Conservation (phyloP, 2,888 invertebrate species). For the Tipula helvola region DNA sequence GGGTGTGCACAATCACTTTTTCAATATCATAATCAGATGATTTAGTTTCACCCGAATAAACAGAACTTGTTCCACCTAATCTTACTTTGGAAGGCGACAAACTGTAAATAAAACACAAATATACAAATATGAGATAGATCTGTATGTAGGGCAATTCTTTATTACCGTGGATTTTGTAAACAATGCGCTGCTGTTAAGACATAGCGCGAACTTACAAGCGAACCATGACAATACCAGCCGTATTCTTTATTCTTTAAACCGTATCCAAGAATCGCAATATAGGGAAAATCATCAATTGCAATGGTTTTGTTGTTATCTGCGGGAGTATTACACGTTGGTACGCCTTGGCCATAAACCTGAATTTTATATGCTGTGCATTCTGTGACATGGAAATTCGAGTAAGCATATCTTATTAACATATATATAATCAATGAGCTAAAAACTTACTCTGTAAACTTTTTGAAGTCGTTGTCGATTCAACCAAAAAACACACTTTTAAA, state of each 20-base stretch:
- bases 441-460: neutral
- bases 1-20: neutral
- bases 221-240: neutral
- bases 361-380: neutral
- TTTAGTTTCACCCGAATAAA: neutral
- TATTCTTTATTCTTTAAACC: neutral
- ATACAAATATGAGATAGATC: neutral
- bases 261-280: neutral
- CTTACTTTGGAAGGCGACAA: neutral
- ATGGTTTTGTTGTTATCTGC: neutral
- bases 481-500: too few relatives aligned
- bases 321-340: neutral
- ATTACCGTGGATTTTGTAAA: neutral
- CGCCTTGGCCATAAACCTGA: neutral
- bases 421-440: too few relatives aligned
- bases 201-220: neutral
- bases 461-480: neutral
- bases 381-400: neutral
- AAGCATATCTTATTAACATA: too few relatives aligned
- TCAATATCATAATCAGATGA: neutral
- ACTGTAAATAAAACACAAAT: neutral
- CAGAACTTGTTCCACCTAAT: neutral
- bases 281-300: neutral
- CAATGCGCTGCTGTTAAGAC: neutral
- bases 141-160: neutral